Percentiles rank a stretch among this genome's conserved stretches.
These are phyloP conservation scores for Tapera naevia DNA, from an alignment of 2,797 vertebrate genomes.

Conservation along the genomic window DNA sequence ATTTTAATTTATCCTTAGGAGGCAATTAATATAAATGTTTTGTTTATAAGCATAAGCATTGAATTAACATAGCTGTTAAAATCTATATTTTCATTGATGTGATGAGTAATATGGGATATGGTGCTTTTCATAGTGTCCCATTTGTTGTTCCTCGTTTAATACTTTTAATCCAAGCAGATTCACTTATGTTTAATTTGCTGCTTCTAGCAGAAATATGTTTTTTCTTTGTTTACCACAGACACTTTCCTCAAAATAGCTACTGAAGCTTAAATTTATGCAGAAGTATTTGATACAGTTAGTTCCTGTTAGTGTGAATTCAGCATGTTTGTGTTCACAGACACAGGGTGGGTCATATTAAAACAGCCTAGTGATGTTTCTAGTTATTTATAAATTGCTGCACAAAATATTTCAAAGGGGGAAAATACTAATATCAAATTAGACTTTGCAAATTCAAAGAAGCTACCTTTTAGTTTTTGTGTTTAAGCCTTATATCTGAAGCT, in stretches of 20 bases:
- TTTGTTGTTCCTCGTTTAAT: neutral
- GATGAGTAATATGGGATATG: neutral
- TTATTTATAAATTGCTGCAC: neutral
- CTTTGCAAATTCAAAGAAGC: neutral
- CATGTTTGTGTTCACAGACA: neutral
- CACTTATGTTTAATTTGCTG: slow-evolving; percentile 2
- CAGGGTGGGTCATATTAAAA: neutral
- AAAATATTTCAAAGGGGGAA: neutral
- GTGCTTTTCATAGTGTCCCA: neutral
- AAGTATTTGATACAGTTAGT: neutral
- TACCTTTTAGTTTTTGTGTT: neutral
- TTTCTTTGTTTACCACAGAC: neutral
- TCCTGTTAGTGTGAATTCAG: neutral
- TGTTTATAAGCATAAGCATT: neutral
- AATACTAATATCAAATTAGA: neutral
- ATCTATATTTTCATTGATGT: neutral
- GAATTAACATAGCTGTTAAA: neutral
- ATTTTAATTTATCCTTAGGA: neutral
- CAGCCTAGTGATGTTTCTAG: neutral
- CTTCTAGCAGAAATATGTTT: neutral
- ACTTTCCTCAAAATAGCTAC: slow-evolving; percentile 1
- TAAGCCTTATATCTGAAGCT: neutral
- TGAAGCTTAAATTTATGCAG: neutral
- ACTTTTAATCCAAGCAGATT: neutral
- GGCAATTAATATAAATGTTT: neutral